Base-by-base conservation (phyloP, 1,140 invertebrate species). In the Dryas iulia region DNA sequence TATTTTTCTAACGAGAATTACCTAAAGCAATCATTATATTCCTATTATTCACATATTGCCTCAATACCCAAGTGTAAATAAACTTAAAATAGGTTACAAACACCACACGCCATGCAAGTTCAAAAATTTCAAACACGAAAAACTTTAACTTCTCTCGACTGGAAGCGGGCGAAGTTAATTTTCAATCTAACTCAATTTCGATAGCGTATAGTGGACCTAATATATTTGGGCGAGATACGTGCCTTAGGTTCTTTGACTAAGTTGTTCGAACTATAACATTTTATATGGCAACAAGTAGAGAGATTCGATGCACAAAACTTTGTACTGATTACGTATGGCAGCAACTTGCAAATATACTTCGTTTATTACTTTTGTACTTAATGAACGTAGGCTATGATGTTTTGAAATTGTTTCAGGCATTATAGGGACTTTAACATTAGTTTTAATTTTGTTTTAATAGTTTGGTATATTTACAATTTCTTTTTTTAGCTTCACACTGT, bases 281-380 rank as follows among this genome's bases (percentile, higher is more conserved):
- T 69, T 63, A 63, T 60, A 63, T 63, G 14, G 54, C 66, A 69
- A 61, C 59, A 25, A 62, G 59, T n/a, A n/a, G n/a, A n/a, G 61
- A 65, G 66, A 73, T 58, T 69, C 62, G 21, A 69, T 71, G 63
- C 65, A 71, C 59, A 23, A n/a, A 76, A 74, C 54, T 70, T 73
- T 59, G 57, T 47, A 57, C 63, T 69, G 66, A 71, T 72, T 63
- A 68, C 71, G 59, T 67, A 66, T 58, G 65, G 66, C 58, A 61
- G 93, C 70, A 97, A 94, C 78, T 95, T 95, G 85, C 96, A 97
- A 96, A 47, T 95, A 96, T 74, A 95, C 94, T 59, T 94, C 93
- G 84, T 97, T 62, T 47, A 47, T 47, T 47, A 47, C 12, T 47
- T 47, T 21, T 5, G 2, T 47, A 47, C 39, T 47, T 47, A 47